Percentiles rank a stretch among this genome's conserved stretches.
phyloP scores from a whole-genome alignment of 2,113 vertebrate genomes.

The Xiphophorus maculatus region DNA sequence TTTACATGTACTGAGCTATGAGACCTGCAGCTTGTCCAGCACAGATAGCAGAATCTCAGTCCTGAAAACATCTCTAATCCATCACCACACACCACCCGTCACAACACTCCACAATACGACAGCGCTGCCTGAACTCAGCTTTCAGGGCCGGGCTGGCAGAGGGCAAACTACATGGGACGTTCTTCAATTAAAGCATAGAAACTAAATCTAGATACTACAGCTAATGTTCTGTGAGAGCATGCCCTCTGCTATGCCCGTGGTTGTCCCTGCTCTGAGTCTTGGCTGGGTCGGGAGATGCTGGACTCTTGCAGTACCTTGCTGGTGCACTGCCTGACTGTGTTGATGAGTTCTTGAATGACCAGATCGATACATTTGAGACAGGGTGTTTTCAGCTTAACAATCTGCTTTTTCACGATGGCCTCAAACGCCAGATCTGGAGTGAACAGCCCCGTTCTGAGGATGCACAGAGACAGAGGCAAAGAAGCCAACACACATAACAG shows the following conservation, averaged over 20 bases:
- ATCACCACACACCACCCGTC: slow-evolving; percentile 68
- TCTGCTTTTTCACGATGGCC: slow-evolving; percentile 98
- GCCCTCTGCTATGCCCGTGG: slow-evolving; percentile 49
- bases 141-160: slow-evolving; percentile 48
- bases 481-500: slow-evolving; percentile 61
- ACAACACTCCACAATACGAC: slow-evolving; percentile 82
- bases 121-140: slow-evolving; percentile 66
- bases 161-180: slow-evolving; percentile 52
- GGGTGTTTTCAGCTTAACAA: slow-evolving; percentile 98
- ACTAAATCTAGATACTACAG: background rate
- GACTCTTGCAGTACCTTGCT: slow-evolving; percentile 88
- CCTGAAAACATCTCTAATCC: slow-evolving; percentile 57
- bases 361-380: slow-evolving; percentile 98
- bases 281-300: slow-evolving; percentile 70
- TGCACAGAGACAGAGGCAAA: slow-evolving; percentile 72
- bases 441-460: slow-evolving; percentile 96
- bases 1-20: slow-evolving; percentile 30
- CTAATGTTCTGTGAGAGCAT: slow-evolving; percentile 43
- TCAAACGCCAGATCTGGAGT: slow-evolving; percentile 98
- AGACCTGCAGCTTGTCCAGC: slow-evolving; percentile 74
- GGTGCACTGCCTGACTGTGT: slow-evolving; percentile 96
- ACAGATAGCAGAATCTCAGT: slow-evolving; percentile 65
- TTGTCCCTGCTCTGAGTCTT: slow-evolving; percentile 44
- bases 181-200: background rate
- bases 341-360: slow-evolving; percentile 98